phyloP scores from a whole-genome alignment of 2,113 vertebrate genomes.

The Forbesichthys agassizii region DNA sequence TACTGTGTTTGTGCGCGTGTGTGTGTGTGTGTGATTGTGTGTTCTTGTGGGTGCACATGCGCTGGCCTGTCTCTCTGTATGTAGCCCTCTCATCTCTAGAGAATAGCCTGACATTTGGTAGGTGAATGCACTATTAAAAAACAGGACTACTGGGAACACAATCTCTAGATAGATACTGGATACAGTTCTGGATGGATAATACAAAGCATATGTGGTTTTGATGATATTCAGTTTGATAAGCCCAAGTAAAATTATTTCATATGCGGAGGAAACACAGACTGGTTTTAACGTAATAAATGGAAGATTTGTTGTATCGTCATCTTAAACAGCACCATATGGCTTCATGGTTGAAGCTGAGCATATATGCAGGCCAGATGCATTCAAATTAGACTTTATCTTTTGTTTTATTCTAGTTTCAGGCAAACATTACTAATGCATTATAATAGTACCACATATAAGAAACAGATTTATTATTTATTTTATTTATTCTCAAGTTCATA shows the following conservation, averaged over 20 bases:
- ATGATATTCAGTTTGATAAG: constrained; percentile 63
- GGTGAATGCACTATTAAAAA: constrained; percentile 60
- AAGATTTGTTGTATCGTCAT: not conserved
- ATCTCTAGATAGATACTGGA: constrained; percentile 64
- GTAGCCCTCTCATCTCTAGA: constrained; percentile 40
- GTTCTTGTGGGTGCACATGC: not conserved
- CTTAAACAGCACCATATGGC: constrained; percentile 51
- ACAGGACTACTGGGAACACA: constrained; percentile 56
- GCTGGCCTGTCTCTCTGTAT: not conserved
- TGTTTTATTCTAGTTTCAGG: constrained; percentile 30
- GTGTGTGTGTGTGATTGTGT: not conserved
- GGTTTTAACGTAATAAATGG: constrained; percentile 25
- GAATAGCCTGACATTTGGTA: constrained; percentile 60
- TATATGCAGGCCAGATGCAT: constrained; percentile 19
- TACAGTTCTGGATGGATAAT: constrained; percentile 30
- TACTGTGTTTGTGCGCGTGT: not conserved
- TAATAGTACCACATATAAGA: not conserved
- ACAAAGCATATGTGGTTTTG: constrained; percentile 54
- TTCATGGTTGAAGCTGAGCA: constrained; percentile 21
- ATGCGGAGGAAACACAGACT: constrained; percentile 28
- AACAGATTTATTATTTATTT: too few relatives aligned
- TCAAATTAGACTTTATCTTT: constrained; percentile 24
- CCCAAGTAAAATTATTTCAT: constrained; percentile 58
- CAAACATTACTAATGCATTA: constrained; percentile 35
- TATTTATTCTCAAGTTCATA: too few relatives aligned